Percentiles rank a stretch among this genome's conserved stretches.
These are phyloP conservation scores for Panopea generosa DNA, from an alignment of 2,888 invertebrate genomes.

Conservation along the genomic window DNA sequence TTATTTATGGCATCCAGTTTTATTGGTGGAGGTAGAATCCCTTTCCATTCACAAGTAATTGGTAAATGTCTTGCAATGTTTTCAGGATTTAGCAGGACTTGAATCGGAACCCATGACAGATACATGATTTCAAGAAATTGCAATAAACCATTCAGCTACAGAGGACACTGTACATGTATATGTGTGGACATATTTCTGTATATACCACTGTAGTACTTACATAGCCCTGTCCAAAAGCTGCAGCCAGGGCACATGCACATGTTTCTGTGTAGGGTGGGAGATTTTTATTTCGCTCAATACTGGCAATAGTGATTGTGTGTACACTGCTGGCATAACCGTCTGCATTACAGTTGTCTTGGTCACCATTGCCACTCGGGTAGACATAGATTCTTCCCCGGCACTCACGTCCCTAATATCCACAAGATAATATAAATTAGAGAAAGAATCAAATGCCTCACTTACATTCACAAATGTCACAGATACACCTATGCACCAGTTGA, in stretches of 20 bases:
- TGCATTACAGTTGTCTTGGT: slow-evolving; percentile 19
- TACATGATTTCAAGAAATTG: no score
- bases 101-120: no score
- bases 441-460: not conserved
- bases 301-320: slow-evolving; percentile 10
- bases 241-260: slow-evolving; percentile 13
- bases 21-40: no score
- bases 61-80: no score
- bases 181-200: no score
- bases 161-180: no score
- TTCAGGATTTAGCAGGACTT: no score
- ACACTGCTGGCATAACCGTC: slow-evolving; percentile 25
- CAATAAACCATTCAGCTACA: no score
- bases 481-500: not conserved
- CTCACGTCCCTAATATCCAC: not conserved
- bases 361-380: slow-evolving; percentile 13
- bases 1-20: no score
- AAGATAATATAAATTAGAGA: not conserved
- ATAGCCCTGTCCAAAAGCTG: not conserved
- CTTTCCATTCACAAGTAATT: no score
- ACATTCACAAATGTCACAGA: not conserved
- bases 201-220: no score
- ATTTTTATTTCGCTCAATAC: not conserved
- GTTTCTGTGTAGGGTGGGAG: slow-evolving; percentile 7
- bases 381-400: slow-evolving; percentile 13